phyloP scores from a whole-genome alignment of 2,888 invertebrate species.

The Scrobipalpa atriplicella region DNA sequence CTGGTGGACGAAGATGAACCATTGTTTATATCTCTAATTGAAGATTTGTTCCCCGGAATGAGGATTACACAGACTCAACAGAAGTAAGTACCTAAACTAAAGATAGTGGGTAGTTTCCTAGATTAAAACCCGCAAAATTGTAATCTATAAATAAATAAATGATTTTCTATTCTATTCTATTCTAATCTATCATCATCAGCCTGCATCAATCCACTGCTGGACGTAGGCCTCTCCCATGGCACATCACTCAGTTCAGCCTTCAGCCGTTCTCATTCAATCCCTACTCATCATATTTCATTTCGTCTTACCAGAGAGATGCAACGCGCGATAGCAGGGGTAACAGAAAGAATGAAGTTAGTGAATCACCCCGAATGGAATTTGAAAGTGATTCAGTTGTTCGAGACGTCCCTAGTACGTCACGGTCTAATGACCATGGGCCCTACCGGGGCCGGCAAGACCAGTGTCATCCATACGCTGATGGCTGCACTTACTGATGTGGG shows the following conservation, averaged over 20 bases:
- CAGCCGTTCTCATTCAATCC: too few relatives aligned
- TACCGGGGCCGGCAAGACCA: constrained; percentile 93
- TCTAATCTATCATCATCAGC: too few relatives aligned
- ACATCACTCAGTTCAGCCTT: too few relatives aligned
- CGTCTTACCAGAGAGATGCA: constrained; percentile 86
- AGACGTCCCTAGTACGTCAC: constrained; percentile 93
- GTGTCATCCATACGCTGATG: constrained; percentile 90
- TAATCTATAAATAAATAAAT: too few relatives aligned
- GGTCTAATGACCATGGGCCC: constrained; percentile 96
- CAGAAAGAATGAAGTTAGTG: constrained; percentile 85
- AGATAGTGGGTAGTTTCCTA: not conserved
- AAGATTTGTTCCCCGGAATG: constrained; percentile 95
- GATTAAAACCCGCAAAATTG: too few relatives aligned
- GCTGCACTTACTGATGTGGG: constrained; percentile 90
- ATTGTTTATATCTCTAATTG: constrained; percentile 92
- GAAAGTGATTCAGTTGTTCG: constrained; percentile 92
- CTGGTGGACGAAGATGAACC: constrained; percentile 96
- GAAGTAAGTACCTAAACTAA: constrained; percentile 40
- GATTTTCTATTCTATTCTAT: too few relatives aligned
- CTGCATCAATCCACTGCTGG: too few relatives aligned
- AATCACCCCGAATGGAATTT: constrained; percentile 95
- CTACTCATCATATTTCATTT: too few relatives aligned
- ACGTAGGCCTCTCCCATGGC: too few relatives aligned
- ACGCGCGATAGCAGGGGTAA: constrained; percentile 85
- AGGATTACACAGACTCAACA: constrained; percentile 86